Evolutionary conservation across 1,140 invertebrate species (phyloP), one percentile per base, ranked within the genome.

Genomic region (Chionoecetes opilio): DNA sequence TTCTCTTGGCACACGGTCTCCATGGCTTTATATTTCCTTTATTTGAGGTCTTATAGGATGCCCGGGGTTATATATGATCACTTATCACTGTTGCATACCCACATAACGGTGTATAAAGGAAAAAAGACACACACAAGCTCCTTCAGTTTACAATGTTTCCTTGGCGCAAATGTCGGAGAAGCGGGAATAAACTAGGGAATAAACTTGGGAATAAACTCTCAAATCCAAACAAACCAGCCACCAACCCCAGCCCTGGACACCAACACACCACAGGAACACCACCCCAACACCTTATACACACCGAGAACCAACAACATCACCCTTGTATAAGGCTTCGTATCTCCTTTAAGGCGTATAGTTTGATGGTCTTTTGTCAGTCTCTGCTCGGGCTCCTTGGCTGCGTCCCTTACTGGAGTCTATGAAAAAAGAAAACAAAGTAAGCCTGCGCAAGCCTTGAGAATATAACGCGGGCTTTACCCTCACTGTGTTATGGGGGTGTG

Each of bases 181-280:
- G 46, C 32, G n/a, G n/a, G n/a, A n/a, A n/a, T n/a, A n/a, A n/a
- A n/a, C n/a, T n/a, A n/a, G n/a, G n/a, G n/a, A n/a, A n/a, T n/a
- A n/a, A n/a, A n/a, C n/a, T n/a, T n/a, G n/a, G n/a, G n/a, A 82
- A 95, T 95, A 95, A 75, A 95, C 87, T 63, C 86, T 91, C 90
- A 93, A 95, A 95, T 95, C 94, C 94, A 95, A 95, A 95, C 94
- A 95, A 95, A 95, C 91, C 92, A 95, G 87, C 94, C 53, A 93
- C 94, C 82, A 93, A 37, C 32, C 41, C 37, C 46, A 82, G 82
- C 88, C 63, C 8, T 21, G 82, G 90, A 95, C 94, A 95, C 31
- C 63, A 84, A 35, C 91, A 32, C 37, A 82, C 93, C 94, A 86
- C 8, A 29, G 21, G 21, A n/a, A 0, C 63, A 75, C 63, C 63